Evolutionary conservation across 2,113 vertebrate species (phyloP).

Genomic region (Urocitellus parryii): DNA sequence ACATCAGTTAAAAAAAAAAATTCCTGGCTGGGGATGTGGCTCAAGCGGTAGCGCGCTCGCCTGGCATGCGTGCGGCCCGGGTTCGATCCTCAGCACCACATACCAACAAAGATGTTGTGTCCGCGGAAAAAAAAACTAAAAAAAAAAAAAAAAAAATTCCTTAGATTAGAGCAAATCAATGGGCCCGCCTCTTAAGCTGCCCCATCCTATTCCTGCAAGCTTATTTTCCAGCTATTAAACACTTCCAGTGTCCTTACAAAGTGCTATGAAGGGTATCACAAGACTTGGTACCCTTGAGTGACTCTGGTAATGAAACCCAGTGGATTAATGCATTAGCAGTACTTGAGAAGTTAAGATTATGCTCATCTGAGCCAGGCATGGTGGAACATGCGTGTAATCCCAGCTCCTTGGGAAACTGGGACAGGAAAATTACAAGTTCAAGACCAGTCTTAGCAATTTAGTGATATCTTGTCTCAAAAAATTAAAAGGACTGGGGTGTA

Average conservation of each 20-base stretch:
- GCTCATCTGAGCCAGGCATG: not conserved
- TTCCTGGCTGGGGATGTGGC: too few relatives aligned
- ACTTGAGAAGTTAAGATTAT: slow-evolving; percentile 52
- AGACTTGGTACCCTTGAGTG: not conserved
- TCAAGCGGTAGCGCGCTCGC: too few relatives aligned
- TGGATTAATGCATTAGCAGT: not conserved
- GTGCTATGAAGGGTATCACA: not conserved
- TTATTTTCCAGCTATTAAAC: slow-evolving; percentile 3
- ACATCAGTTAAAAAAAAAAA: not conserved
- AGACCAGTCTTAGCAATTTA: not conserved
- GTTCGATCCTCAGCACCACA: too few relatives aligned
- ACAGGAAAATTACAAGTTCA: not conserved
- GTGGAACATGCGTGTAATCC: not conserved
- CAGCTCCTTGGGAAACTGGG: not conserved
- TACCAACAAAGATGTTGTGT: too few relatives aligned
- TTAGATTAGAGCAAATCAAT: slow-evolving; percentile 22
- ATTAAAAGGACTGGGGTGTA: not conserved
- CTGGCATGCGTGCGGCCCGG: too few relatives aligned
- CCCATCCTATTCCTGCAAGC: not conserved
- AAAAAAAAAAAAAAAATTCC: slow-evolving; percentile 12
- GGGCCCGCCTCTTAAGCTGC: not conserved
- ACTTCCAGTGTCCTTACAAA: not conserved
- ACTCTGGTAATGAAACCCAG: not conserved
- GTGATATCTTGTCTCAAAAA: not conserved
- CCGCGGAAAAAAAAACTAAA: too few relatives aligned